Percentiles rank a stretch among this genome's conserved stretches.
These are phyloP conservation scores for Diadumene lineata DNA, from an alignment of 92 coral and sea anemone species.

Conservation along the genomic window DNA sequence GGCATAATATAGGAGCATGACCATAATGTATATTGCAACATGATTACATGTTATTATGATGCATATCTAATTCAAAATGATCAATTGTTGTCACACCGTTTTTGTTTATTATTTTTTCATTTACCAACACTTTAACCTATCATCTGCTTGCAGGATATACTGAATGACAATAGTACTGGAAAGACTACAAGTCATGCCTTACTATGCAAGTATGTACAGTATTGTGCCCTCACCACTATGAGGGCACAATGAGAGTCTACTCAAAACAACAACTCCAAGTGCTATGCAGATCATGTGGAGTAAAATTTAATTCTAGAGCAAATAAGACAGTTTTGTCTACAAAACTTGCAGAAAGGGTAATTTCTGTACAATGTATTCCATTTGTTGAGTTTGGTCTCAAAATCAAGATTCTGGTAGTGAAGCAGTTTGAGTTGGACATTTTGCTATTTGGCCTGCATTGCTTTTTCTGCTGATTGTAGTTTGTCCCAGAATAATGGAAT, in stretches of 20 bases:
- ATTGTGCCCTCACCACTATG: slow-evolving; percentile 5
- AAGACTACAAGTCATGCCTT: slow-evolving; percentile 17
- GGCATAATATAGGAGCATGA: too few species aligned
- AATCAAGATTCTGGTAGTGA: slow-evolving; percentile 12
- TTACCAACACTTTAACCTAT: neutral
- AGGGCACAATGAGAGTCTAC: slow-evolving; percentile 36
- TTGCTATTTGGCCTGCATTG: slow-evolving; percentile 13
- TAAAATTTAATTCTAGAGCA: slow-evolving; percentile 13
- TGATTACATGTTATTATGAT: too few species aligned
- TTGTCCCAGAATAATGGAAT: slow-evolving; percentile 55
- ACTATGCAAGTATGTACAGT: slow-evolving; percentile 9
- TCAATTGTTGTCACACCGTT: too few species aligned
- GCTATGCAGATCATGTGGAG: slow-evolving; percentile 56
- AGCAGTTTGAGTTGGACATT: neutral
- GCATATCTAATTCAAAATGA: neutral
- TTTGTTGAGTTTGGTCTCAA: neutral
- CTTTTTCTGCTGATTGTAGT: slow-evolving; percentile 43
- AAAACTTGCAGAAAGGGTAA: slow-evolving; percentile 9
- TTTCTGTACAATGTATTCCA: neutral
- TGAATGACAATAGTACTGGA: slow-evolving; percentile 18
- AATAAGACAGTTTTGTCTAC: slow-evolving; percentile 34
- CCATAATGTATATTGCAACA: too few species aligned
- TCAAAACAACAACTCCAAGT: slow-evolving; percentile 34
- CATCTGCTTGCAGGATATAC: slow-evolving; percentile 21
- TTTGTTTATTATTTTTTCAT: neutral